Base-by-base conservation (phyloP, 2,888 invertebrate species). In the Rhorus exstirpatorius region DNA sequence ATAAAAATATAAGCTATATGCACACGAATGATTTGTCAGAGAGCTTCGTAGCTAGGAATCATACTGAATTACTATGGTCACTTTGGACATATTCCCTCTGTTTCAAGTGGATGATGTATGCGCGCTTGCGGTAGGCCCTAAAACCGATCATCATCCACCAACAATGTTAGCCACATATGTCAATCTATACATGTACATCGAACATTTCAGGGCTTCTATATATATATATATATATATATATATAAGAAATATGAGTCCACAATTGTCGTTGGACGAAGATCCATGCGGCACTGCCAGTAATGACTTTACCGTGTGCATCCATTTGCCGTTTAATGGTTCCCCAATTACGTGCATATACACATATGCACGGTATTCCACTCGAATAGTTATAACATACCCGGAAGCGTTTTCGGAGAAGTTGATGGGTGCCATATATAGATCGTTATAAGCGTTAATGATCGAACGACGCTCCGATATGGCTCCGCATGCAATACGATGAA, bases 401-500 rank as follows among this genome's bases (percentile, higher is more conserved):
- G 46, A 17, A 71, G 71, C 38, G 65, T 41, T 65, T 58, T 17
- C n/a, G 17, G 35, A 24, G 24, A 65, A 19, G 21, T 72, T 79
- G 31, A 31, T 31, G 31, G n/a, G n/a, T n/a, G n/a, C n/a, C 31
- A 31, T 31, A 31, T 26, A 72, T 58, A 38, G 72, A 79, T 79
- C 72, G 65, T 79, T 79, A 79, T 24, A 31, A 31, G 65, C 26
- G 38, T 79, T 79, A 72, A 31, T 72, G 65, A 67, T 79, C 58
- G 65, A 41, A 67, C 55, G 21, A 3, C 61, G 63, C 31, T 17
- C 55, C 14, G 17, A 58, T n/a, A 58, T 31, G 31, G 31, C 3
- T 31, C 31, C 31, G 6, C 31, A 31, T 31, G 6, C 6, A 31
- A 31, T 31, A 6, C 31, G 6, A 6, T 31, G 31, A 31, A 3